phyloP scores from a whole-genome alignment of 2,888 invertebrate species.

The Uropetala carovei region DNA sequence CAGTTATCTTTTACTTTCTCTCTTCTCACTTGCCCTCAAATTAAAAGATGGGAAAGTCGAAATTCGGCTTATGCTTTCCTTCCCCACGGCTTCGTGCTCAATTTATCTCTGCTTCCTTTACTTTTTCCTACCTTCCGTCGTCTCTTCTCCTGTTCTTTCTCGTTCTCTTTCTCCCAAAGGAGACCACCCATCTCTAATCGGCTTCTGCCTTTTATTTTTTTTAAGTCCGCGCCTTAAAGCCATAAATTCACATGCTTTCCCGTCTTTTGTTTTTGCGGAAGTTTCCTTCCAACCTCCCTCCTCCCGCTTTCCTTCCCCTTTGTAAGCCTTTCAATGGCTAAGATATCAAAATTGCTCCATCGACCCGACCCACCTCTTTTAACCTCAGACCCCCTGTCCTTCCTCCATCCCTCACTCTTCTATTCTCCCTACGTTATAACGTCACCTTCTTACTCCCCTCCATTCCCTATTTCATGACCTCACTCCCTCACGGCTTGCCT shows the following conservation, averaged over 20 bases:
- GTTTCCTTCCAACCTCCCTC: not conserved
- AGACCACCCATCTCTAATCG: slow-evolving; percentile 15
- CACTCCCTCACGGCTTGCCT: not conserved
- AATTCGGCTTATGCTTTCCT: no score
- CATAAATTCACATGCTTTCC: slow-evolving; percentile 51
- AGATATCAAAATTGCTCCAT: slow-evolving; percentile 49
- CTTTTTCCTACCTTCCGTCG: not conserved
- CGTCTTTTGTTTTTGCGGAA: slow-evolving; percentile 42
- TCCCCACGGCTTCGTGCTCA: not conserved
- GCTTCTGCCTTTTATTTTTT: slow-evolving; percentile 9
- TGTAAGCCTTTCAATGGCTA: slow-evolving; percentile 30
- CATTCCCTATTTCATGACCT: not conserved
- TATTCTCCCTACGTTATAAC: not conserved
- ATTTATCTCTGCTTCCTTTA: not conserved
- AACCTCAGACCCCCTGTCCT: not conserved
- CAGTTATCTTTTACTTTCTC: no score
- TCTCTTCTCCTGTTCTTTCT: not conserved
- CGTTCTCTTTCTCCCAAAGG: not conserved
- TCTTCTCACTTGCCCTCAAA: no score
- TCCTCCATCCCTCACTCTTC: not conserved
- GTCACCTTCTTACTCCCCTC: not conserved
- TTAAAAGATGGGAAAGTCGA: no score
- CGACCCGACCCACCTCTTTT: not conserved
- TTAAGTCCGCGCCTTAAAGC: slow-evolving; percentile 30
- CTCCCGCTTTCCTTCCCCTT: slow-evolving; percentile 19